Base-by-base conservation (phyloP, 92 coral and sea anemone genomes). In the Parazoanthus atlanticus region DNA sequence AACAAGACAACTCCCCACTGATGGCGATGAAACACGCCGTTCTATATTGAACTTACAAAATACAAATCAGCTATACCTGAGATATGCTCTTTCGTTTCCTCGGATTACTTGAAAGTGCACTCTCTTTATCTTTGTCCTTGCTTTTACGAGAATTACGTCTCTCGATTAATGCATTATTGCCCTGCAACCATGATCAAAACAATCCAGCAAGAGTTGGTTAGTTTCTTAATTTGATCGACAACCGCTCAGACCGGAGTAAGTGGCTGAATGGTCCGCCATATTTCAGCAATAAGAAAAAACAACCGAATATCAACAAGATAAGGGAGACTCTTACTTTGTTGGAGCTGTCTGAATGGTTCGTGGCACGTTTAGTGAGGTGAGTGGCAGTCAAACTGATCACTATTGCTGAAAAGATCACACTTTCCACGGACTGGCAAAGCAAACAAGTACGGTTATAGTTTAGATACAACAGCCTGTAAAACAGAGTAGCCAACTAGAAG, bases 331-430 rank as follows among this genome's bases (percentile, higher is more conserved):
- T 29, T 88, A 95, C 99, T 95, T 97, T 97, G 80, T 83, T 92
- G 46, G 98, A 89, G 81, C 84, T 95, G 88, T 97, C 99, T 79
- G 98, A 90, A 49, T 84, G 87, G 85, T 93, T 97, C 66, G 90
- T 90, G 26, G 99, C 98, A 72, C 99, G 97, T 76, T 96, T 97
- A n/a, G 98, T 97, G 81, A 97, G 91, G 71, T 97, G 99, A 30
- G 99, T 97, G 11, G 99, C 99, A 31, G 99, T 97, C 81, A 97
- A 80, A 74, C 99, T 97, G 88, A 97, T 97, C 80, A 97, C 99
- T 80, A 97, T 97, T 49, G 99, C 99, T 29, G 99, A 97, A 85
- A 97, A 97, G 49, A 97, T 97, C 52, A 97, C 99, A 86, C 99
- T 97, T 79, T 97, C 99, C 34, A 97, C 98, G n/a, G 99, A 97